Evolutionary conservation across 2,888 invertebrate species (phyloP).

Genomic region (Agapostemon virescens): DNA sequence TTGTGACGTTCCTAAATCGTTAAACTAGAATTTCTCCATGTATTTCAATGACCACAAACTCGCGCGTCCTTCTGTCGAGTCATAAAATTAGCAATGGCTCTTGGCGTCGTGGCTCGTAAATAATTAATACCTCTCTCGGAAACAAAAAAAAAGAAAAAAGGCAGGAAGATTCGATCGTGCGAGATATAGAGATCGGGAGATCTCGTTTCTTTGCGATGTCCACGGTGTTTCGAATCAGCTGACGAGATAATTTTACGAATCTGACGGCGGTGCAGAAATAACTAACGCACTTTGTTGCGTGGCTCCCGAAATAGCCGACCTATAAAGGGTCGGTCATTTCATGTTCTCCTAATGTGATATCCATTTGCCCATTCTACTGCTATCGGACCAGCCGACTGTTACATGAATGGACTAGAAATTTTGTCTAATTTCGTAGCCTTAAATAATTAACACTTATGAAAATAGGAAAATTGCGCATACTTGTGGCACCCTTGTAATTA

Average conservation of each 20-base stretch:
- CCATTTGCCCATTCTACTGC: conserved; percentile 21
- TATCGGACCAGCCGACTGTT: not conserved
- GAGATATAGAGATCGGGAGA: not conserved
- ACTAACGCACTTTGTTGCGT: conserved; percentile 56
- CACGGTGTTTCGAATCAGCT: conserved; percentile 37
- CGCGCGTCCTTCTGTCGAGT: not conserved
- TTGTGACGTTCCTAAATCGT: not conserved
- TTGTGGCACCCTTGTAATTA: not conserved
- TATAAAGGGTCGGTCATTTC: conserved; percentile 61
- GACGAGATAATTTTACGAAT: conserved; percentile 49
- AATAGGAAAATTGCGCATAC: not conserved
- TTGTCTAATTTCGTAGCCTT: not conserved
- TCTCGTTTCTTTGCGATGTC: not conserved
- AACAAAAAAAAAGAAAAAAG: too few relatives aligned
- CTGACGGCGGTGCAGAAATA: conserved; percentile 52
- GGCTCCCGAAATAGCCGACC: conserved; percentile 60
- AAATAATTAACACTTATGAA: conserved; percentile 3
- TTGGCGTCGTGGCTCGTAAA: not conserved
- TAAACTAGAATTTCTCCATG: not conserved
- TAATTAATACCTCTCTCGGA: not conserved
- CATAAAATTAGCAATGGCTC: not conserved
- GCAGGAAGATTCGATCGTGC: too few relatives aligned
- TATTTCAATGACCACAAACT: not conserved
- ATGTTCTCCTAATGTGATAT: conserved; percentile 35
- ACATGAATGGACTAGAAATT: not conserved